Conservation (phyloP, 2,797 vertebrate species). For the Onychomys arenicola region DNA sequence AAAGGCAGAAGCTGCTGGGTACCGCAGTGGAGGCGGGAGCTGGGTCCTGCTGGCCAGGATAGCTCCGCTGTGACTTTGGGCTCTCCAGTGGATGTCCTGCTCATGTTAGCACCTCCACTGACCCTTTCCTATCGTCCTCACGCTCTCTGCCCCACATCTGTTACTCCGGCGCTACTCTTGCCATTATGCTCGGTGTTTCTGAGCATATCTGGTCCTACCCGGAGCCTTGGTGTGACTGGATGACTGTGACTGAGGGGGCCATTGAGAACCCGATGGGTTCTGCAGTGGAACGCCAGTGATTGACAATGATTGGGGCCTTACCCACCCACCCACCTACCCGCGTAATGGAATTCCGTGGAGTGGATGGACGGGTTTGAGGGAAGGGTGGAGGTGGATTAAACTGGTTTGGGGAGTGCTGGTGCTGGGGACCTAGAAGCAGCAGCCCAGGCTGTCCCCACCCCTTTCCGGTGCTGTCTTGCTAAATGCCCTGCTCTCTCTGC, state of each 20-base stretch:
- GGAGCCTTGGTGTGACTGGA: background rate
- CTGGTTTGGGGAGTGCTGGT: conserved; percentile 80
- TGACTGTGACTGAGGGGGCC: background rate
- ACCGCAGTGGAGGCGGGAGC: background rate
- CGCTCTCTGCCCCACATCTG: background rate
- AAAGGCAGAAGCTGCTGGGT: background rate
- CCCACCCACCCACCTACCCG: conserved; percentile 14
- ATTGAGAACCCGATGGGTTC: background rate
- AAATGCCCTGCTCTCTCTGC: background rate
- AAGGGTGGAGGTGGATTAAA: conserved; percentile 72
- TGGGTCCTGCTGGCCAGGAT: conserved; percentile 69
- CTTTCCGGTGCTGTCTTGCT: background rate
- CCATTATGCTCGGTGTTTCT: background rate
- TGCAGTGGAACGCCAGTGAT: background rate
- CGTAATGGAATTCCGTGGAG: background rate
- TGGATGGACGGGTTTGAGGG: conserved; percentile 75
- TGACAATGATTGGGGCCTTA: background rate
- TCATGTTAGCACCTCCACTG: fast-evolving
- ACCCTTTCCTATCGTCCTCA: background rate
- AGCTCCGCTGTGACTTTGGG: conserved; percentile 31
- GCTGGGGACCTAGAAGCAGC: background rate
- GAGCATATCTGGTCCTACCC: background rate
- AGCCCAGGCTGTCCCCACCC: background rate
- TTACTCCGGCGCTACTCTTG: background rate
- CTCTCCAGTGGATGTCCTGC: background rate